Conservation (phyloP, 2,888 invertebrate genomes). For the Eristalis tenax region DNA sequence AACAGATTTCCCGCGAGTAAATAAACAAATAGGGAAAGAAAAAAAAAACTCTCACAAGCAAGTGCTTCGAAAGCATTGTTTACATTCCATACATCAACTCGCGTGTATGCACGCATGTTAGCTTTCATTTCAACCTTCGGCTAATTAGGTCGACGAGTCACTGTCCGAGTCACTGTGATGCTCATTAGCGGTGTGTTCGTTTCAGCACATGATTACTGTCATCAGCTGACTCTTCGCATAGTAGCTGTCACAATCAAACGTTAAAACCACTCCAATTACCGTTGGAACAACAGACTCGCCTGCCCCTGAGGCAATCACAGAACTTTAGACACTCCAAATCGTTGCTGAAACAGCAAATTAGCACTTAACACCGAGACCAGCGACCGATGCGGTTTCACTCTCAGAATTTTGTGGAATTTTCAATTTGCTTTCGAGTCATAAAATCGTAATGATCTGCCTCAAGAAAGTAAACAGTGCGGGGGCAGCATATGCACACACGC, state of each 20-base stretch:
- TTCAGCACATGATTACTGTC: too few species aligned
- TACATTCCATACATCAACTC: background rate
- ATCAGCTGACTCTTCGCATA: background rate
- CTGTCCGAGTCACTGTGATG: conserved; percentile 6
- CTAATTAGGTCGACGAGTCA: conserved; percentile 22
- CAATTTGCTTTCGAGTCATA: conserved; percentile 34
- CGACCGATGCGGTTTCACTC: conserved; percentile 10
- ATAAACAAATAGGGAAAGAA: conserved; percentile 1
- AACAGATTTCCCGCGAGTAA: background rate
- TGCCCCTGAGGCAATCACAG: background rate
- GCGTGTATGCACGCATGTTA: background rate
- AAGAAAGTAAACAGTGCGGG: conserved; percentile 8
- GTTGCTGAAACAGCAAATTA: background rate
- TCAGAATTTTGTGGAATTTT: conserved; percentile 16
- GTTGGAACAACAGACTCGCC: background rate
- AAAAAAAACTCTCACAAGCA: background rate
- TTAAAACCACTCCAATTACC: background rate
- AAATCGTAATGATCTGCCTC: conserved; percentile 26
- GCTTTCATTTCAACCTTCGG: conserved; percentile 9
- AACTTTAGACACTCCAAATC: background rate
- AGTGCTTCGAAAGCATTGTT: conserved; percentile 7
- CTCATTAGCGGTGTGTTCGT: background rate
- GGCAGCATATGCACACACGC: conserved; percentile 2
- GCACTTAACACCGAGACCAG: background rate
- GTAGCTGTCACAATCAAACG: background rate